Evolutionary conservation across 2,888 invertebrate species (phyloP).

Genomic region (Augiades crinisus): DNA sequence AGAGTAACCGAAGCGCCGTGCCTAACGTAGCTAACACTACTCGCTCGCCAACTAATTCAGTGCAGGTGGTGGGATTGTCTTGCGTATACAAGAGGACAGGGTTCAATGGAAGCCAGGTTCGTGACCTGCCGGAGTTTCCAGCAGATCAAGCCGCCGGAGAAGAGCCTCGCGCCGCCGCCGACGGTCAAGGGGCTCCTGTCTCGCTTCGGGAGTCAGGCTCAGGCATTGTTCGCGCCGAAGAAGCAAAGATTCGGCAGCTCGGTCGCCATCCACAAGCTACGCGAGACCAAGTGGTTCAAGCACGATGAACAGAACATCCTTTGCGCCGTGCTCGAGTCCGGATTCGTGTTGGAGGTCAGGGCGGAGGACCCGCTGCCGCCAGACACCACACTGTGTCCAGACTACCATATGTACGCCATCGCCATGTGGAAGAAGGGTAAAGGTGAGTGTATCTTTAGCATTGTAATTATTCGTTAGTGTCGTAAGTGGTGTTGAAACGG

Average conservation of each 20-base stretch:
- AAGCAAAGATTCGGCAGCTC: slow-evolving; percentile 82
- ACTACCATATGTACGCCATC: slow-evolving; percentile 84
- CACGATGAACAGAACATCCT: slow-evolving; percentile 86
- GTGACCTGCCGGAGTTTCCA: slow-evolving; percentile 79
- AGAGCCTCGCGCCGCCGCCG: slow-evolving; percentile 74
- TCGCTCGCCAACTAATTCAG: slow-evolving; percentile 43
- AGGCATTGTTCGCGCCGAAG: slow-evolving; percentile 76
- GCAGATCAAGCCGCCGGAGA: slow-evolving; percentile 80
- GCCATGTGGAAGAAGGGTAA: slow-evolving; percentile 87
- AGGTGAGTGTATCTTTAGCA: slow-evolving; percentile 74
- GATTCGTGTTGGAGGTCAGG: slow-evolving; percentile 85
- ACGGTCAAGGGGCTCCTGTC: slow-evolving; percentile 77
- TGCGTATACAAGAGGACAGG: slow-evolving; percentile 60
- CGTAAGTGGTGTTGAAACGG: slow-evolving; percentile 40
- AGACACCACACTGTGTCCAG: slow-evolving; percentile 71
- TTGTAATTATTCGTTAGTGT: no score
- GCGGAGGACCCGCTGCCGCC: slow-evolving; percentile 74
- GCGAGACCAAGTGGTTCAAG: slow-evolving; percentile 89
- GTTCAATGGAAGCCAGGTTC: slow-evolving; percentile 82
- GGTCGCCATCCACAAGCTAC: slow-evolving; percentile 86
- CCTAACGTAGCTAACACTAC: slow-evolving; percentile 44
- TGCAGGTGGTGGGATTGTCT: slow-evolving; percentile 61
- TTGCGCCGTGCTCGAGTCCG: slow-evolving; percentile 86
- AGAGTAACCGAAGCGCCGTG: slow-evolving; percentile 55
- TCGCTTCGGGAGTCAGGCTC: slow-evolving; percentile 79